These are phyloP conservation scores for Eulemur rubriventer DNA, from an alignment of 2,797 vertebrate species.

Conservation along the genomic window DNA sequence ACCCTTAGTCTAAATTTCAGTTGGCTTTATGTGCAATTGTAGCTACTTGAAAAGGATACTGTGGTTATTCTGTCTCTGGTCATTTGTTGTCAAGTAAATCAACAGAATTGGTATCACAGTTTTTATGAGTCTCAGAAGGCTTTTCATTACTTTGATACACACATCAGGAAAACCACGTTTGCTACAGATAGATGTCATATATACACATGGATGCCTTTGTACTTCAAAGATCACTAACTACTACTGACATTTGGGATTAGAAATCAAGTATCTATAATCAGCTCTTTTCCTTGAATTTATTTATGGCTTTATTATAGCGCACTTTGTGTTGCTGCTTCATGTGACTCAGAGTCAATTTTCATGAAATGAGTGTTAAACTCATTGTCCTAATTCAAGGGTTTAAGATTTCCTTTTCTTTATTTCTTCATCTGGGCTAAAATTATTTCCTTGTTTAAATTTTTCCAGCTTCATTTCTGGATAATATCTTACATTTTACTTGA, in stretches of 20 bases:
- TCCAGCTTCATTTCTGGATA: background rate
- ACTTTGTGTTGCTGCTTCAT: background rate
- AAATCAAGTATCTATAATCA: background rate
- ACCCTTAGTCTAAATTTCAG: background rate
- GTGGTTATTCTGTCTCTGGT: background rate
- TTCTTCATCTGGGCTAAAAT: background rate
- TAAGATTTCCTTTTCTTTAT: background rate
- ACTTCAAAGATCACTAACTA: background rate
- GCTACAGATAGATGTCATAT: background rate
- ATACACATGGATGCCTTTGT: background rate
- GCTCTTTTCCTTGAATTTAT: background rate
- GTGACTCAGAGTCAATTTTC: background rate
- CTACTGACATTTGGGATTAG: background rate
- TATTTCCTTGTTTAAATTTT: background rate
- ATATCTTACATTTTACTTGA: background rate
- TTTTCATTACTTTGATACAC: background rate
- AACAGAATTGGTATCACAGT: background rate
- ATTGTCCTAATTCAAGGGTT: background rate
- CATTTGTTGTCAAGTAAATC: conserved; percentile 29
- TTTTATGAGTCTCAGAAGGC: conserved; percentile 19
- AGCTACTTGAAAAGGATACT: background rate
- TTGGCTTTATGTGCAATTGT: background rate
- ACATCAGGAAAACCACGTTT: background rate
- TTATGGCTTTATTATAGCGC: background rate
- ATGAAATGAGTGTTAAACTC: background rate